Evolutionary conservation across 2,888 invertebrate species (phyloP), one percentile per base, ranked within the genome.

Genomic region (Erebia ligea): DNA sequence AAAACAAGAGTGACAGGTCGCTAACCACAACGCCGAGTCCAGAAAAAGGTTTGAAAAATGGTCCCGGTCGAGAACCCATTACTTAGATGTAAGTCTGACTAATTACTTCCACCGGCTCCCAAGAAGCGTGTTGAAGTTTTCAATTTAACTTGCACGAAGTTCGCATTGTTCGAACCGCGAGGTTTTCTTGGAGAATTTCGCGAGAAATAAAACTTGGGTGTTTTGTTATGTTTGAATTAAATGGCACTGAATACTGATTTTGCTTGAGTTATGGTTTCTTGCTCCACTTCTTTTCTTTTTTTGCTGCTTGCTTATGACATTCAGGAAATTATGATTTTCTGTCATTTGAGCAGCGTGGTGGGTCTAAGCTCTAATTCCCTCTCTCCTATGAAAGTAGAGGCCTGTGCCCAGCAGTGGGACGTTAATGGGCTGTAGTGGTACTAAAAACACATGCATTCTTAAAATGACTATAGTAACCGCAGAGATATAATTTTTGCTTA

Each of bases 121-220:
- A 25, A 73, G 62, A 71, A 71, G 45, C 21, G 56, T 66, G 58
- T 62, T 61, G 73, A 64, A 73, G 63, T 73, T 76, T 75, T 73
- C 76, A 76, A 76, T 76, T 75, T 76, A 75, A 76, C 73, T 76
- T 75, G 63, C 57, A 70, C 73, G 61, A 71, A 75, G 63, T 75
- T 71, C 64, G 48, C 67, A 71, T 70, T 70, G 73, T 69, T 72
- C 63, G 56, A 34, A 58, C n/a, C 64, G 58, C 65, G 65, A 45
- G 56, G 19, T 66, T 66, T 54, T 66, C 65, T 42, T 19, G 56
- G 42, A 15, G 42, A 66, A 48, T 17, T 56, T 54, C 19, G 45
- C 17, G 19, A 45, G 42, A 56, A 56, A 56, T 56, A 56, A 56
- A 66, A 66, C 40, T 66, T 66, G 42, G 21, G 21, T 56, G 45